Conservation (phyloP, 2,113 vertebrate genomes). For the Alectura lathami region DNA sequence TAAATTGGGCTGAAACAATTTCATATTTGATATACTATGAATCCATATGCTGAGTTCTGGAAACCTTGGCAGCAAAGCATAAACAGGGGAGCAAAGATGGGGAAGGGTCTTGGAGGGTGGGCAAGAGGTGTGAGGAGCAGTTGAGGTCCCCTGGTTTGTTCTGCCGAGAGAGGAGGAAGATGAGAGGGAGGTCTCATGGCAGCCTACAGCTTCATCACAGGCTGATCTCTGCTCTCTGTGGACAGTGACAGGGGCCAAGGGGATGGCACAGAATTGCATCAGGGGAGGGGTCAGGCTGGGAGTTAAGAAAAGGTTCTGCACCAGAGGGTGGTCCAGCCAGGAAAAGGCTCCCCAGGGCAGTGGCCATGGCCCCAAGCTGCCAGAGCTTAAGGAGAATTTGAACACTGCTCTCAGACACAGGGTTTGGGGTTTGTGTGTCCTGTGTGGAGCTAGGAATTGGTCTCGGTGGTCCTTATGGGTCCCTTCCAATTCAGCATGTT, state of each 20-base stretch:
- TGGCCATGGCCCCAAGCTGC: background rate
- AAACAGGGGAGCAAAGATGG: background rate
- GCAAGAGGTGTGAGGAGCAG: background rate
- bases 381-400: background rate
- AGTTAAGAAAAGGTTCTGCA: background rate
- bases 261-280: background rate
- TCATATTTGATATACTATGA: background rate
- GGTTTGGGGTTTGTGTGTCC: background rate
- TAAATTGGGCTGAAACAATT: background rate
- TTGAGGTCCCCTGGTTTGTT: background rate
- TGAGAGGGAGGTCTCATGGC: background rate
- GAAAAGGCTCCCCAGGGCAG: background rate
- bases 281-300: background rate
- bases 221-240: background rate
- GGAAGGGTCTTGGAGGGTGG: background rate
- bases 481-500: background rate
- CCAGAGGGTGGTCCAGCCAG: background rate
- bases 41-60: fast-evolving
- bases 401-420: background rate
- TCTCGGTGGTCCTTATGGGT: background rate
- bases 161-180: background rate
- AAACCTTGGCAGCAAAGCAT: background rate
- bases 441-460: background rate
- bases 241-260: too few relatives aligned
- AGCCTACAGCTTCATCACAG: background rate